A percentile compares a stretch with the other conserved stretches of the same genome.
phyloP scores from a whole-genome alignment of 2,113 vertebrate species.

The Narcine bancroftii region DNA sequence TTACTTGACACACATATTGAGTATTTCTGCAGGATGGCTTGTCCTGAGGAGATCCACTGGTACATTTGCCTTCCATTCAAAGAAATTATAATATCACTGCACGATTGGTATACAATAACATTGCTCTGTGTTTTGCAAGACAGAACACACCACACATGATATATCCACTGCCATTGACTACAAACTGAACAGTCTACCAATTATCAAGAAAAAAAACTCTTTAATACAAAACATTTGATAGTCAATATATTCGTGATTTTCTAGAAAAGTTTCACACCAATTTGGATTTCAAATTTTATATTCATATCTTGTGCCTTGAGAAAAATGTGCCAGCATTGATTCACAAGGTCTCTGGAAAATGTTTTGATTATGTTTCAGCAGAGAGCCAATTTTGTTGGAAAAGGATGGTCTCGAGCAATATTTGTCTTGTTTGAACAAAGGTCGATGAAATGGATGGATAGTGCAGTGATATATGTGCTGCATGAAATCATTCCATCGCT shows the following conservation, averaged over 20 bases:
- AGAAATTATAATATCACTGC: background rate
- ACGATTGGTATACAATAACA: background rate
- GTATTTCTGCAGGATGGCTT: background rate
- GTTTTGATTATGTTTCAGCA: background rate
- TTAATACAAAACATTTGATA: background rate
- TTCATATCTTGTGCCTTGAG: background rate
- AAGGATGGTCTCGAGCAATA: background rate
- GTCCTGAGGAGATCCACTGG: background rate
- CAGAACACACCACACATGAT: background rate
- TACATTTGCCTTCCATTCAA: conserved; percentile 22
- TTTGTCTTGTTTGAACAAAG: background rate
- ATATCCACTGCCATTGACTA: background rate
- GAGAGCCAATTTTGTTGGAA: background rate
- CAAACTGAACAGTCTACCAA: background rate
- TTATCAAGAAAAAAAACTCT: background rate
- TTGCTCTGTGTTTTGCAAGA: background rate
- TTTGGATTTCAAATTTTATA: background rate
- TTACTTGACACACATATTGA: conserved; percentile 20
- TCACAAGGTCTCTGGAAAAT: background rate
- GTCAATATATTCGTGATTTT: background rate
- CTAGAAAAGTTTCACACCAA: background rate
- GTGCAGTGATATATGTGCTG: background rate
- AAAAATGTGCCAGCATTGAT: background rate
- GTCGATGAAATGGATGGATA: background rate
- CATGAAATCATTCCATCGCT: background rate